These are phyloP conservation scores for Macrotrachela quadricornifera DNA, from an alignment of 1,140 invertebrate genomes.

Conservation along the genomic window DNA sequence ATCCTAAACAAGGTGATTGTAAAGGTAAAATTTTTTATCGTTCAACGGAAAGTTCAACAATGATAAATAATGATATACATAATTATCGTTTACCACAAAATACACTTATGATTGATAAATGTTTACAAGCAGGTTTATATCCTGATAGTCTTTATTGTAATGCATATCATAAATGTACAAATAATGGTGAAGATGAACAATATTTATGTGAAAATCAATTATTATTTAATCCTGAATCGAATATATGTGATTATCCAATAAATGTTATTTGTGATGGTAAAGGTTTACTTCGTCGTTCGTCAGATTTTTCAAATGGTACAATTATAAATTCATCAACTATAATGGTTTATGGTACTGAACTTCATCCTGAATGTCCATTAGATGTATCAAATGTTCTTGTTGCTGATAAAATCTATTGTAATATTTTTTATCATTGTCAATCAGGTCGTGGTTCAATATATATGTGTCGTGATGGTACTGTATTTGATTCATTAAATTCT, in stretches of 20 bases:
- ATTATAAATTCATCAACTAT: too few relatives aligned
- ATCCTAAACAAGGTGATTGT: conserved; percentile 2
- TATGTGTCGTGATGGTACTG: neutral
- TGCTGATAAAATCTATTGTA: conserved; percentile 1
- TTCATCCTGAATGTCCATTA: neutral
- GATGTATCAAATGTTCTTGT: neutral
- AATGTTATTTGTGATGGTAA: conserved; percentile 4
- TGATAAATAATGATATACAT: neutral
- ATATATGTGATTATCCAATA: conserved; percentile 8
- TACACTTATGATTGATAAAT: neutral
- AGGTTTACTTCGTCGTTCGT: too few relatives aligned
- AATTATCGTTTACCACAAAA: too few relatives aligned
- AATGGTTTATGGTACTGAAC: neutral
- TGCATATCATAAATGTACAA: neutral
- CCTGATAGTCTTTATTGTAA: conserved; percentile 3
- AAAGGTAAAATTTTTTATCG: neutral
- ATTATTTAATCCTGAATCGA: conserved; percentile 1
- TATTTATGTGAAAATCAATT: conserved; percentile 9
- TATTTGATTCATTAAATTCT: neutral
- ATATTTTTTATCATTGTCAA: conserved; percentile 6
- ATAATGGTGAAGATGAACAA: neutral
- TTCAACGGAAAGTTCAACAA: neutral
- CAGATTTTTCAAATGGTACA: too few relatives aligned
- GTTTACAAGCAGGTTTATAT: neutral
- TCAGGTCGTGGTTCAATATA: neutral